These are phyloP conservation scores for Idaea dimidiata DNA, from an alignment of 2,888 invertebrate genomes.

Conservation along the genomic window DNA sequence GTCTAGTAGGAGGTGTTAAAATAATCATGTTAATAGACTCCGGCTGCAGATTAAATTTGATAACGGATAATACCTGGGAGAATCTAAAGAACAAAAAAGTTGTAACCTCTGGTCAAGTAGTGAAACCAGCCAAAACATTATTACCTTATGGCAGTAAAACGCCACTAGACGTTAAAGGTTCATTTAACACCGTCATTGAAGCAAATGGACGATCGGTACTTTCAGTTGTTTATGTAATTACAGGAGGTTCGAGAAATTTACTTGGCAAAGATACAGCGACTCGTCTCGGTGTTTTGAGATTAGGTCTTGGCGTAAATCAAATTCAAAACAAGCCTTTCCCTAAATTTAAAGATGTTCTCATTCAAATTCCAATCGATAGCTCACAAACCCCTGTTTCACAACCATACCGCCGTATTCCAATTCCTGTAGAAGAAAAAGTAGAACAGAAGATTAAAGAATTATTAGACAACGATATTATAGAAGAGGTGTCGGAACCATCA, in stretches of 20 bases:
- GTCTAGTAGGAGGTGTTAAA: constrained; percentile 23
- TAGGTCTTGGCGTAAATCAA: constrained; percentile 15
- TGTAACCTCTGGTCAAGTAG: not conserved
- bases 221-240: constrained; percentile 24
- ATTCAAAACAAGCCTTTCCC: constrained; percentile 19
- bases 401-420: constrained; percentile 18
- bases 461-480: constrained; percentile 28
- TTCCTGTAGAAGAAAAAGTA: constrained; percentile 21
- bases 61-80: constrained; percentile 20
- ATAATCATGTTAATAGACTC: constrained; percentile 27
- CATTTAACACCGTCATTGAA: constrained; percentile 10
- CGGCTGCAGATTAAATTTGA: constrained; percentile 24
- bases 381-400: constrained; percentile 15
- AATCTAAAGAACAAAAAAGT: constrained; percentile 11
- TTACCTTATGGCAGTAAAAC: constrained; percentile 3
- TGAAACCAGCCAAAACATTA: not conserved
- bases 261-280: constrained; percentile 20
- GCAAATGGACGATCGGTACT: constrained; percentile 4
- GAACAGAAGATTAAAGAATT: constrained; percentile 26
- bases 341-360: too few species aligned
- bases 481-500: constrained; percentile 24
- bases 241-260: constrained; percentile 21
- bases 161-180: constrained; percentile 10
- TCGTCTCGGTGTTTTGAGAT: constrained; percentile 18
- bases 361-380: constrained; percentile 17